These are phyloP conservation scores for Latheticus oryzae DNA, from an alignment of 2,888 invertebrate species.

Conservation along the genomic window DNA sequence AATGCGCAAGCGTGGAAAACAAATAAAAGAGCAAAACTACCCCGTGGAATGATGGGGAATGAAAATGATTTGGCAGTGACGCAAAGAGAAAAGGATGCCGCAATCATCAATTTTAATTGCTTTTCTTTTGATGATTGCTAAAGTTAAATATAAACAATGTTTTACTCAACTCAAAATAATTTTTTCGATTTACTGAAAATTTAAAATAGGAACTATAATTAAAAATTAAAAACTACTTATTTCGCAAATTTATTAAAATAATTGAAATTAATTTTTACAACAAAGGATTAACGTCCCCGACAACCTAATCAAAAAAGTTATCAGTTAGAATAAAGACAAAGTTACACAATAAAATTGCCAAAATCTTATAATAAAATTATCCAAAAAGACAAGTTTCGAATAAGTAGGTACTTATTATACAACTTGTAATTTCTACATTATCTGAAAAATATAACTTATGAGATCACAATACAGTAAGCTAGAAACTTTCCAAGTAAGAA, in stretches of 20 bases:
- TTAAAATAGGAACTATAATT: no score
- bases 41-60: conserved; percentile 34
- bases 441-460: conserved; percentile 1
- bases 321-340: conserved; percentile 8
- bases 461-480: conserved; percentile 7
- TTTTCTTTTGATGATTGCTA: no score
- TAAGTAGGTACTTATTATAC: not conserved
- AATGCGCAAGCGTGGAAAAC: conserved; percentile 55
- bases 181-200: no score
- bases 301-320: conserved; percentile 11
- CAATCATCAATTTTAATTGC: no score
- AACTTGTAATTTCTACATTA: not conserved
- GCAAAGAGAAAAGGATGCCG: no score
- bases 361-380: conserved; percentile 3
- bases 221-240: no score
- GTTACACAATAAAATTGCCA: conserved; percentile 20
- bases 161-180: no score
- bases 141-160: no score
- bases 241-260: conserved; percentile 23
- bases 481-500: not conserved
- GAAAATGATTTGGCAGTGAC: conserved; percentile 10
- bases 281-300: conserved; percentile 18
- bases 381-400: conserved; percentile 7
- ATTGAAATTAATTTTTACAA: conserved; percentile 18
- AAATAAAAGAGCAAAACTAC: conserved; percentile 52